phyloP scores from a whole-genome alignment of 2,888 invertebrate genomes.

The Arctia plantaginis region DNA sequence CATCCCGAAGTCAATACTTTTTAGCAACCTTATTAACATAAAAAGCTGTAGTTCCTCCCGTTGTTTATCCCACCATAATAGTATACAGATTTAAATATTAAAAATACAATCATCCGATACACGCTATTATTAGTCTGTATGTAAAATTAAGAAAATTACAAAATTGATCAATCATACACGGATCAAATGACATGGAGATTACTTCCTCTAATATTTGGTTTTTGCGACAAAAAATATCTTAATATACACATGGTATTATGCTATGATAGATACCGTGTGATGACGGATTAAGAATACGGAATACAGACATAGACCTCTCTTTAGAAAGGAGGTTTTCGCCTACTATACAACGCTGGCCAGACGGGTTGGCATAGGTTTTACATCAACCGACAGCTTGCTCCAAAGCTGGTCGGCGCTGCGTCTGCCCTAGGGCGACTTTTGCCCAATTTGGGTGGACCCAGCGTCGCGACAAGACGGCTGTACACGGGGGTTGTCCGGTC shows the following conservation, averaged over 20 bases:
- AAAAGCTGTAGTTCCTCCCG: background rate
- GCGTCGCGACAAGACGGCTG: no score
- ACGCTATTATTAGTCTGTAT: constrained; percentile 36
- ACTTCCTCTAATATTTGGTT: constrained; percentile 42
- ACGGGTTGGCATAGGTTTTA: no score
- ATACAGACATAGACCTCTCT: no score
- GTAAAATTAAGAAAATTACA: constrained; percentile 39
- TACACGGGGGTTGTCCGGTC: no score
- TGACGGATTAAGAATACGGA: no score
- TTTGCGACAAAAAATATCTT: constrained; percentile 27
- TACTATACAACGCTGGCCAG: no score
- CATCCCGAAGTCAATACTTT: background rate
- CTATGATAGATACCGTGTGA: no score
- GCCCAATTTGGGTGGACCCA: no score
- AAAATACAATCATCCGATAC: constrained; percentile 9
- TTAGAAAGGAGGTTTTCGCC: no score
- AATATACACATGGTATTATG: background rate
- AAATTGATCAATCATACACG: constrained; percentile 47
- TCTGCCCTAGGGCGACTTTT: no score
- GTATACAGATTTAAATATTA: constrained; percentile 3
- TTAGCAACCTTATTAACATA: background rate
- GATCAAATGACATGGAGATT: constrained; percentile 53
- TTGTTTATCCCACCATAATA: background rate
- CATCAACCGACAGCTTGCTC: no score
- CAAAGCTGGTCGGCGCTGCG: no score